Evolutionary conservation across 2,797 vertebrate species (phyloP).

Genomic region (Nyctibius grandis): DNA sequence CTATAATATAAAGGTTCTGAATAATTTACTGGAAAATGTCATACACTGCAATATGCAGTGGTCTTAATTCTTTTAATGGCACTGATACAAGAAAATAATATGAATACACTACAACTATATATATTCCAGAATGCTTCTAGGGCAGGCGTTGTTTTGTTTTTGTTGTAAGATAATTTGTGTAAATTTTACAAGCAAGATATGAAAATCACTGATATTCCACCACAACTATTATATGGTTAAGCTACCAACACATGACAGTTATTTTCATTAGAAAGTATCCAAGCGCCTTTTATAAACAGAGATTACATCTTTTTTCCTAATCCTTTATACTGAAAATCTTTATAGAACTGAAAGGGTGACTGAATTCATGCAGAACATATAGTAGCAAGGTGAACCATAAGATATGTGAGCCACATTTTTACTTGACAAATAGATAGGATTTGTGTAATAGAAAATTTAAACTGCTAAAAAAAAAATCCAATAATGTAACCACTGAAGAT

Average conservation of each 20-base stretch:
- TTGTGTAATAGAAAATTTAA: conserved; percentile 27
- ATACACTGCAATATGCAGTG: background rate
- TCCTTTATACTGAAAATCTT: conserved; percentile 3
- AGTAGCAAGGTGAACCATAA: conserved; percentile 1
- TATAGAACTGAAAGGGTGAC: background rate
- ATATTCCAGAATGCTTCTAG: background rate
- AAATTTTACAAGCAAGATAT: background rate
- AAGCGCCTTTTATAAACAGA: background rate
- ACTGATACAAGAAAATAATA: background rate
- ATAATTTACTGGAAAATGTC: background rate
- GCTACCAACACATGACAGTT: background rate
- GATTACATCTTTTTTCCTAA: conserved; percentile 1
- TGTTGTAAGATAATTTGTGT: background rate
- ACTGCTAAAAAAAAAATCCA: conserved; percentile 26
- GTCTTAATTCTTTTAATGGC: background rate
- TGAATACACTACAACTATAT: background rate
- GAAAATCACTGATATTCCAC: background rate
- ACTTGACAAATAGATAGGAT: conserved; percentile 31
- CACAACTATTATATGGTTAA: background rate
- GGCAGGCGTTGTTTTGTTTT: background rate
- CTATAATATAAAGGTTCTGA: background rate
- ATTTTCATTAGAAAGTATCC: background rate
- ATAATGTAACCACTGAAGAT: conserved; percentile 9
- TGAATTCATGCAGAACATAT: conserved; percentile 18
- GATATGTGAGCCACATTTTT: conserved; percentile 7